Percentiles rank a stretch among this genome's conserved stretches.
These are phyloP conservation scores for Crotalus horridus DNA, from an alignment of 2,113 vertebrate species.

Conservation along the genomic window DNA sequence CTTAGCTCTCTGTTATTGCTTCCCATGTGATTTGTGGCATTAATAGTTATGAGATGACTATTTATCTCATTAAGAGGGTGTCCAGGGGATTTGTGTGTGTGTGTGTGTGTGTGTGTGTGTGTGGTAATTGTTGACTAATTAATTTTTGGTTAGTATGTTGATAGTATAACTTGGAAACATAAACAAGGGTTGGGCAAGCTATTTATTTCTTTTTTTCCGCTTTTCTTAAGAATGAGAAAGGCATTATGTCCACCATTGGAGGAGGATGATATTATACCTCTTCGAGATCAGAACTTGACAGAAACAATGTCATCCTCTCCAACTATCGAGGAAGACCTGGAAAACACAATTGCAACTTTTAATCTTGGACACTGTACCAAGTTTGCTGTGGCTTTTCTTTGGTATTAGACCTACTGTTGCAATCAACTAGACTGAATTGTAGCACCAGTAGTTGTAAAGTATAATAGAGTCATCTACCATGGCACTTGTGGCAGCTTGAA, in stretches of 20 bases:
- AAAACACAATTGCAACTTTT: neutral
- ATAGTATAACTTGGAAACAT: neutral
- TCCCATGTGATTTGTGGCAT: neutral
- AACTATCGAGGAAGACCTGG: neutral
- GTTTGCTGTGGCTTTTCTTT: neutral
- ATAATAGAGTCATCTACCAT: neutral
- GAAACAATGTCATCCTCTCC: neutral
- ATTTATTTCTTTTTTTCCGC: neutral
- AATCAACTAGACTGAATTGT: neutral
- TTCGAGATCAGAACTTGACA: neutral
- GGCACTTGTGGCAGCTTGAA: neutral
- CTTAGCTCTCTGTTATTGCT: neutral
- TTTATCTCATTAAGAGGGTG: neutral
- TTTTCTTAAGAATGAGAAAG: neutral
- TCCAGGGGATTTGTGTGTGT: neutral
- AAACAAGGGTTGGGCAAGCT: neutral
- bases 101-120: too few species aligned
- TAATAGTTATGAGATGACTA: neutral
- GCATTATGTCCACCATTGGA: neutral
- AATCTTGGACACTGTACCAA: neutral
- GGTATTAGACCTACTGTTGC: neutral
- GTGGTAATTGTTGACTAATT: neutral
- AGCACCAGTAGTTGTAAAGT: neutral
- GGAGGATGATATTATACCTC: neutral
- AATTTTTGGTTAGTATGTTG: neutral